These are phyloP conservation scores for Tipula lateralis DNA, from an alignment of 2,888 invertebrate species.

Conservation along the genomic window DNA sequence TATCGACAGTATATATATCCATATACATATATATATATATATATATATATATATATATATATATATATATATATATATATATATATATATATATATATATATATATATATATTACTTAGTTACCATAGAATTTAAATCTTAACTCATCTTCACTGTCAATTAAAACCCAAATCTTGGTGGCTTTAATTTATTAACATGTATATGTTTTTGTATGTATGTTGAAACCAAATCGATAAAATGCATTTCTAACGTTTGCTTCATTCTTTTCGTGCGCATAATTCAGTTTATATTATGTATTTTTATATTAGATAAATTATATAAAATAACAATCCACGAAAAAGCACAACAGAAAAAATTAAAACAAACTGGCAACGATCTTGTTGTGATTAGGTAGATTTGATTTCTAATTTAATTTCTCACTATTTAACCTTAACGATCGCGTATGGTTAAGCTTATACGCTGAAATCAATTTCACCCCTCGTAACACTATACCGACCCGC, in stretches of 20 bases:
- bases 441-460: too few species aligned
- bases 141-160: slow-evolving; percentile 4
- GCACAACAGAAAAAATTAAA: too few species aligned
- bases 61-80: neutral
- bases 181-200: neutral
- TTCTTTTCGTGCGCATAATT: neutral
- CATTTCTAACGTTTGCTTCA: neutral
- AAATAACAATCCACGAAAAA: too few species aligned
- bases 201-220: too few species aligned
- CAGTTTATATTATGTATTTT: too few species aligned
- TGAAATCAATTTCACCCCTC: too few species aligned
- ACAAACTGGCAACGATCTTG: too few species aligned
- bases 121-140: neutral
- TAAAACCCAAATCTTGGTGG: neutral
- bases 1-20: neutral
- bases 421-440: too few species aligned
- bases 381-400: too few species aligned
- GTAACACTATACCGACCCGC: too few species aligned
- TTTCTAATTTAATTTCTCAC: too few species aligned
- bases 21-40: neutral
- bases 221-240: neutral
- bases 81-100: neutral
- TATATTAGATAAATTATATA: too few species aligned
- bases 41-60: neutral
- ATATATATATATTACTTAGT: neutral